Percentiles rank a stretch among this genome's conserved stretches.
phyloP scores from a whole-genome alignment of 1,140 invertebrate species.

The Pantala flavescens region DNA sequence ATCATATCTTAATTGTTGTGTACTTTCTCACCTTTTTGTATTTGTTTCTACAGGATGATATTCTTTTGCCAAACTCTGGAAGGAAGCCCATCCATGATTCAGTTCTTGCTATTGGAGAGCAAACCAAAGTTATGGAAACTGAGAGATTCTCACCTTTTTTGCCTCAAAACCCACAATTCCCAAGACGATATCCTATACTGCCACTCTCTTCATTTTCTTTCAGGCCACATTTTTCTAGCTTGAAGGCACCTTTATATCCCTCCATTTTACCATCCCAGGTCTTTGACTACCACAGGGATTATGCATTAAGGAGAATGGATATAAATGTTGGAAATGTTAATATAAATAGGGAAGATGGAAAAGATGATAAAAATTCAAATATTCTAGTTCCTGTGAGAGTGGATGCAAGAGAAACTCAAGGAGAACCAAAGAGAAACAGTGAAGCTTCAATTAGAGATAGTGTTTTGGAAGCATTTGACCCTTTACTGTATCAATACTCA shows the following conservation, averaged over 20 bases:
- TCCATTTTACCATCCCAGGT: not conserved
- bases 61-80: too few species aligned
- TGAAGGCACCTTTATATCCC: not conserved
- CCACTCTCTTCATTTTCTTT: too few species aligned
- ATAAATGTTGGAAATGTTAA: slow-evolving; percentile 34
- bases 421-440: slow-evolving; percentile 38
- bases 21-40: too few species aligned
- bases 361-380: slow-evolving; percentile 45
- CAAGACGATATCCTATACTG: too few species aligned
- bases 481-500: slow-evolving; percentile 43
- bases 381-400: slow-evolving; percentile 38
- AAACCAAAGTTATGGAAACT: too few species aligned
- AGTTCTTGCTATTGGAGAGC: too few species aligned
- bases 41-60: too few species aligned
- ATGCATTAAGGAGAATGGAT: not conserved
- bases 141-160: too few species aligned
- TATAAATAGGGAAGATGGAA: slow-evolving; percentile 38
- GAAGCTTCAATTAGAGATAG: slow-evolving; percentile 54
- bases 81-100: too few species aligned
- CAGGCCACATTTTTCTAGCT: too few species aligned
- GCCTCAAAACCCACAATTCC: too few species aligned
- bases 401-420: slow-evolving; percentile 25
- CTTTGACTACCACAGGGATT: not conserved
- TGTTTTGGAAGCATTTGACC: slow-evolving; percentile 75
- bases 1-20: too few species aligned